Conservation (phyloP, 1,140 invertebrate genomes). For the Dendroctonus valens region DNA sequence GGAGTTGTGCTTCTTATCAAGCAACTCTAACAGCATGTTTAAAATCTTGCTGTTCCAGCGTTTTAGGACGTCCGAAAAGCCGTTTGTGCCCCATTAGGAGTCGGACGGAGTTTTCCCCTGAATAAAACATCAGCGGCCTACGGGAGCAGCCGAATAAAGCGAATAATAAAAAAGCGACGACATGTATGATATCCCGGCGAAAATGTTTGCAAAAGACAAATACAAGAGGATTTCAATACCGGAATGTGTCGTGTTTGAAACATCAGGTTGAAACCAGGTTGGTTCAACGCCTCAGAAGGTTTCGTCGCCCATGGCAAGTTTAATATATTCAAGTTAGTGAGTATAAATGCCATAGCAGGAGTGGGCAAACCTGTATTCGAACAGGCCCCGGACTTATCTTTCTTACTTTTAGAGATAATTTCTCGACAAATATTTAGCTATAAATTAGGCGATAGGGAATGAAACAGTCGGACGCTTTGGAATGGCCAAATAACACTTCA, state of each 20-base stretch:
- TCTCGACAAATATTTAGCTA: background rate
- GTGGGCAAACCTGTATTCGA: constrained; percentile 1
- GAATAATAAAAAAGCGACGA: background rate
- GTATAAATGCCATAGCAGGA: background rate
- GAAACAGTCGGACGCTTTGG: too few relatives aligned
- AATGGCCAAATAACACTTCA: too few relatives aligned
- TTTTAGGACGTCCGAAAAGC: constrained; percentile 4
- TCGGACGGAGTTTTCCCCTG: background rate
- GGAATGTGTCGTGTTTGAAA: background rate
- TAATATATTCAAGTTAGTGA: constrained; percentile 1
- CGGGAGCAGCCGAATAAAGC: background rate
- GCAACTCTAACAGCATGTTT: background rate
- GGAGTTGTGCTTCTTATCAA: background rate
- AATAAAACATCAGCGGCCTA: constrained; percentile 4
- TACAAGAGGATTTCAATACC: background rate
- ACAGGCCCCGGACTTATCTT: background rate
- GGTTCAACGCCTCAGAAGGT: background rate
- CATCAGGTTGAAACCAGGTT: background rate
- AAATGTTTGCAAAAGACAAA: too few relatives aligned
- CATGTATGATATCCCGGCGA: too few relatives aligned
- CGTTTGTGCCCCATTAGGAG: constrained; percentile 3
- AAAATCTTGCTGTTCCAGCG: constrained; percentile 2
- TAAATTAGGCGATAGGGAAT: background rate
- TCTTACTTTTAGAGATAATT: background rate
- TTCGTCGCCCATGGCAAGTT: background rate